A percentile compares a stretch with the other conserved stretches of the same genome.
phyloP scores from a whole-genome alignment of 64 coral and sea anemone species.

The Anthopleura sola region DNA sequence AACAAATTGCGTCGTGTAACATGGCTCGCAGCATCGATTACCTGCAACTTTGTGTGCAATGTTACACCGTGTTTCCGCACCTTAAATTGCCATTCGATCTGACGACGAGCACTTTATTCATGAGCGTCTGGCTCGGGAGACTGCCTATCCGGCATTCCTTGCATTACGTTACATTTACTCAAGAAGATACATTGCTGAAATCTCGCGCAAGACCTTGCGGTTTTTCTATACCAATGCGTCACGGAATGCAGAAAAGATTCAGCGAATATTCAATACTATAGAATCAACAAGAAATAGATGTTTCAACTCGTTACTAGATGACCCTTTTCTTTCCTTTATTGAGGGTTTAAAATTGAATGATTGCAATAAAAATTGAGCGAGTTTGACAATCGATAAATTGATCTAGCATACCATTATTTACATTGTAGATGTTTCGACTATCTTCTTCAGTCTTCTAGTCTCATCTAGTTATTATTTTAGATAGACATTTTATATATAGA shows the following conservation, averaged over 20 bases:
- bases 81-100: too few relatives aligned
- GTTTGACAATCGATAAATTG: background rate
- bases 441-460: background rate
- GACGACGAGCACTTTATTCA: too few relatives aligned
- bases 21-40: too few relatives aligned
- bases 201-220: background rate
- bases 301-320: background rate
- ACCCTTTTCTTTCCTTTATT: background rate
- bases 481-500: background rate
- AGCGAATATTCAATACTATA: background rate
- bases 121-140: too few relatives aligned
- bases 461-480: background rate
- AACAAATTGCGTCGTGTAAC: too few relatives aligned
- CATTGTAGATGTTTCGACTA: background rate
- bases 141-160: background rate
- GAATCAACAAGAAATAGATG: background rate
- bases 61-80: too few relatives aligned
- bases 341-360: background rate
- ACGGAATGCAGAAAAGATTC: background rate
- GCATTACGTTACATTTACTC: background rate
- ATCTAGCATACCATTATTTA: background rate
- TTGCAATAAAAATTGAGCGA: background rate
- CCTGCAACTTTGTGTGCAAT: too few relatives aligned
- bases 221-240: background rate
- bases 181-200: background rate